phyloP scores from a whole-genome alignment of 2,888 invertebrate species.

The Parthenolecanium corni region DNA sequence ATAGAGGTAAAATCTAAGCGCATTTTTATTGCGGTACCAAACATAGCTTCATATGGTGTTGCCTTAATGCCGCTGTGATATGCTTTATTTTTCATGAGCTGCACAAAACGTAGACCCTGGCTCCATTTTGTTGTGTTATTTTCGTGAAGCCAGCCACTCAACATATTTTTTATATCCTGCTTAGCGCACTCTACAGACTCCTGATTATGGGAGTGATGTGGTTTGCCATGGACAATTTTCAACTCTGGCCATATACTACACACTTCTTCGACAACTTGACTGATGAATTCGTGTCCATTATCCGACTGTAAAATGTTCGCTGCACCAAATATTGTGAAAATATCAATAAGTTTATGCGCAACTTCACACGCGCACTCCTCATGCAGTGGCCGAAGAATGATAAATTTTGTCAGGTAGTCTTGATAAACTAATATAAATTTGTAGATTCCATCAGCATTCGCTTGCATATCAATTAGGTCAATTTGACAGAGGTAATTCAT shows the following conservation, averaged over 20 bases:
- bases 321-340: constrained; percentile 31
- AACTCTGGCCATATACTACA: constrained; percentile 35
- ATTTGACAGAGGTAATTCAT: constrained; percentile 34
- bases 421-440: no score
- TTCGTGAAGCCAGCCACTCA: constrained; percentile 37
- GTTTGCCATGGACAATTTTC: constrained; percentile 38
- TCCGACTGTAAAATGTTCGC: constrained; percentile 31
- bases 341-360: constrained; percentile 33
- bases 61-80: constrained; percentile 37
- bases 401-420: constrained; percentile 37
- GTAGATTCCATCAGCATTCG: constrained; percentile 35
- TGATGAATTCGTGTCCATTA: constrained; percentile 35
- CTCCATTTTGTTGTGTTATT: constrained; percentile 38
- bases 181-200: constrained; percentile 37
- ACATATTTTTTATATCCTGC: constrained; percentile 38
- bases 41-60: constrained; percentile 36
- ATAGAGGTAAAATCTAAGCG: constrained; percentile 30
- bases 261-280: constrained; percentile 33
- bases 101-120: constrained; percentile 38
- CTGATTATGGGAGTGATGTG: constrained; percentile 36
- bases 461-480: constrained; percentile 36
- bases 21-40: constrained; percentile 34
- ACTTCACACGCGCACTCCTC: constrained; percentile 35
- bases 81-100: constrained; percentile 39
- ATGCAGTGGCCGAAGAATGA: constrained; percentile 35